phyloP scores from a whole-genome alignment of 2,797 vertebrate species.

The Zalophus californianus region DNA sequence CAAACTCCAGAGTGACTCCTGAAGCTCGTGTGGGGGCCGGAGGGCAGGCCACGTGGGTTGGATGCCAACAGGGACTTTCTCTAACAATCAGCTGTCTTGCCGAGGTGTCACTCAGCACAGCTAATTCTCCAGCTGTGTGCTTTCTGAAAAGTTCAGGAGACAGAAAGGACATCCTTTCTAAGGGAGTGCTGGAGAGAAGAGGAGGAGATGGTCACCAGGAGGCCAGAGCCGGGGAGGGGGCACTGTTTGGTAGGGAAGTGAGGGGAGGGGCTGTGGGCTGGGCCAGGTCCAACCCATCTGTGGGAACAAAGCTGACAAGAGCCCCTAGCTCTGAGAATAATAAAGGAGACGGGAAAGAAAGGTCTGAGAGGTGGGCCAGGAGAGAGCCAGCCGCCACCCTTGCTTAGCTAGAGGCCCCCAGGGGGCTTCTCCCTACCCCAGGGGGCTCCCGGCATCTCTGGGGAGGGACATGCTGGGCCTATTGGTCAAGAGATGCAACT shows the following conservation, averaged over 20 bases:
- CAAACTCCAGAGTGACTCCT: no score
- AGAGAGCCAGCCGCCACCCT: neutral
- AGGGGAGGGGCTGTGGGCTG: neutral
- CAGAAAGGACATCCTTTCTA: neutral
- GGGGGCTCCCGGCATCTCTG: no score
- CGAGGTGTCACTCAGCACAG: fast-evolving
- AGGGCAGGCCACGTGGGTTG: fast-evolving
- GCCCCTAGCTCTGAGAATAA: neutral
- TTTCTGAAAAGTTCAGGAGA: neutral
- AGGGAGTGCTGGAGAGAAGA: neutral
- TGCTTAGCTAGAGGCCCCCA: no score
- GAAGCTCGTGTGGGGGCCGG: fast-evolving
- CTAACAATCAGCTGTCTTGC: neutral
- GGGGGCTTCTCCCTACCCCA: neutral
- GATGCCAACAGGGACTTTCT: fast-evolving
- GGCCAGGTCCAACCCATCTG: neutral
- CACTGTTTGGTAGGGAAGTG: neutral
- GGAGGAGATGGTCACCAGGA: fast-evolving
- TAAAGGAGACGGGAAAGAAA: constrained; percentile 75
- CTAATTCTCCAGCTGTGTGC: neutral
- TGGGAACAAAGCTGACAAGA: neutral
- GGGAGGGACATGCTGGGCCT: neutral
- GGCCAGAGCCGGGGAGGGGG: neutral
- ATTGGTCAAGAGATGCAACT: fast-evolving
- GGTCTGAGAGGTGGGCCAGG: neutral